These are phyloP conservation scores for Verasper variegatus DNA, from an alignment of 2,113 vertebrate species.

Conservation along the genomic window DNA sequence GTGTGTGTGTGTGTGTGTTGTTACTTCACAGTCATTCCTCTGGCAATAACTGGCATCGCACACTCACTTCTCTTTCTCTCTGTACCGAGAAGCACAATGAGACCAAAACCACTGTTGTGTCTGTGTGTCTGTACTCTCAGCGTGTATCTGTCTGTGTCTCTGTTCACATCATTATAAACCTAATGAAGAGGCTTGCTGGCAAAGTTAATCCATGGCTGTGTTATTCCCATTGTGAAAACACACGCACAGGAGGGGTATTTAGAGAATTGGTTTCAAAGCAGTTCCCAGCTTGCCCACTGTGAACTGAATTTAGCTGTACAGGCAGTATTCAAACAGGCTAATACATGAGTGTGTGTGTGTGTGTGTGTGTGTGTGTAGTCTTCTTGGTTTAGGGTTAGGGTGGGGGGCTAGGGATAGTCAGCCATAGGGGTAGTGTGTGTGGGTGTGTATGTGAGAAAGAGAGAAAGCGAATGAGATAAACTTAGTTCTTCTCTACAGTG, in stretches of 20 bases:
- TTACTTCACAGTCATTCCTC: background rate
- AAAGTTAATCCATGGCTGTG: slow-evolving; percentile 34
- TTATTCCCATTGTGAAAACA: background rate
- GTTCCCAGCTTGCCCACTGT: slow-evolving; percentile 68
- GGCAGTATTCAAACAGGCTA: slow-evolving; percentile 44
- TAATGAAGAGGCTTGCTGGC: slow-evolving; percentile 44
- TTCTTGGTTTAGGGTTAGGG: background rate
- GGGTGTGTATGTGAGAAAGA: background rate
- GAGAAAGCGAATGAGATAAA: background rate
- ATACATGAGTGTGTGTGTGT: background rate
- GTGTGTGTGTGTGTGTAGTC: background rate
- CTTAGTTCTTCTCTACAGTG: background rate
- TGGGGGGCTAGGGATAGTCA: background rate
- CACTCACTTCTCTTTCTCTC: no score
- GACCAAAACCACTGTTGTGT: background rate
- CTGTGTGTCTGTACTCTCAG: background rate
- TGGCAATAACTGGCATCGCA: slow-evolving; percentile 9
- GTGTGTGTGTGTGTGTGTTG: background rate
- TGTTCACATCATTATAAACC: slow-evolving; percentile 15
- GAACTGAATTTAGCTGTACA: slow-evolving; percentile 58
- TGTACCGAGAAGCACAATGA: no score
- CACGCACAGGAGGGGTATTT: slow-evolving; percentile 43
- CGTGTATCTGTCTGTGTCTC: slow-evolving; percentile 11
- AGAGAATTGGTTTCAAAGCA: slow-evolving; percentile 61
- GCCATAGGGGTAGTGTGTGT: background rate